Percentiles rank a stretch among this genome's conserved stretches.
These are phyloP conservation scores for Danio tinwini DNA, from an alignment of 2,797 vertebrate genomes.

Conservation along the genomic window DNA sequence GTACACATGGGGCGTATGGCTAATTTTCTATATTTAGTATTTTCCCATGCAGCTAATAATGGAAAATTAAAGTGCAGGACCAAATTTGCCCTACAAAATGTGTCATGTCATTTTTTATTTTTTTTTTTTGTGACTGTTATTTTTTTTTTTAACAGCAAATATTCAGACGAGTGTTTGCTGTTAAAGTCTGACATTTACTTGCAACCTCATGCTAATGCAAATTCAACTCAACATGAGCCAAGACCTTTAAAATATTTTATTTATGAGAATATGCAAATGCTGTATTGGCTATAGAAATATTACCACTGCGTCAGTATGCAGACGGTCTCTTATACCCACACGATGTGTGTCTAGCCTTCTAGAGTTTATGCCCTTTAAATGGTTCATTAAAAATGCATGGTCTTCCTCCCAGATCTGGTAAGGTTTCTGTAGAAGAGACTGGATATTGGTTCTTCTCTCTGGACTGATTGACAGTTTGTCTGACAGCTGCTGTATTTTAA, in stretches of 20 bases:
- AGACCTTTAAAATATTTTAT: slow-evolving; percentile 7
- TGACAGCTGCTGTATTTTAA: too few relatives aligned
- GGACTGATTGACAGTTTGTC: slow-evolving; percentile 12
- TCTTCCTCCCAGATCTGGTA: slow-evolving; percentile 11
- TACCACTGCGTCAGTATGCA: not conserved
- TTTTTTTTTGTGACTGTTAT: too few relatives aligned
- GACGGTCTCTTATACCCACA: slow-evolving; percentile 19
- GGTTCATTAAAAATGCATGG: slow-evolving; percentile 52
- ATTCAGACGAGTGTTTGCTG: not conserved
- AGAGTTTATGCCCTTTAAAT: slow-evolving; percentile 50
- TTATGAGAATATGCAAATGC: not conserved
- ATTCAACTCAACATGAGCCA: not conserved
- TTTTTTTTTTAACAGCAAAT: not conserved
- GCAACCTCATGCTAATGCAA: not conserved
- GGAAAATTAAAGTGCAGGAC: not conserved
- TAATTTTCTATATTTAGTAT: not conserved
- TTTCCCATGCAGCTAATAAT: not conserved
- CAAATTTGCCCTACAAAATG: not conserved
- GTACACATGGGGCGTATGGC: too few relatives aligned
- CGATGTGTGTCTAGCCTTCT: slow-evolving; percentile 18
- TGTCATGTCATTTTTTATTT: too few relatives aligned
- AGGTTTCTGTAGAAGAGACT: slow-evolving; percentile 30
- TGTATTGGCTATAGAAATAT: not conserved
- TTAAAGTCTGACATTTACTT: not conserved
- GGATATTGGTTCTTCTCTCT: not conserved